Conservation (phyloP, 2,113 vertebrate genomes). For the Corydoras maculifer region DNA sequence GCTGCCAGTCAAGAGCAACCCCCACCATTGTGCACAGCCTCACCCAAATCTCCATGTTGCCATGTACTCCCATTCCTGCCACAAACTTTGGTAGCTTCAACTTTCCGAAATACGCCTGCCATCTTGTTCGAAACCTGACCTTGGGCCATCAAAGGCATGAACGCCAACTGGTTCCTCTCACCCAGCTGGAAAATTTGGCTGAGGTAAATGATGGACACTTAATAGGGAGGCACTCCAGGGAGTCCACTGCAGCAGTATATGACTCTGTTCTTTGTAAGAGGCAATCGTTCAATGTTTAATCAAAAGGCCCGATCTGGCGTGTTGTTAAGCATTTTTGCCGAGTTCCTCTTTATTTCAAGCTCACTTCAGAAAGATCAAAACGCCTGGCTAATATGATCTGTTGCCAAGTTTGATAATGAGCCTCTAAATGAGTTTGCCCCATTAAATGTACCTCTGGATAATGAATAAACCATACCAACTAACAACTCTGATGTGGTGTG, state of each 20-base stretch:
- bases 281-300: constrained; percentile 54
- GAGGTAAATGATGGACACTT: not conserved
- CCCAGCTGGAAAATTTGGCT: constrained; percentile 3
- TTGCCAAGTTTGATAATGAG: constrained; percentile 57
- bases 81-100: constrained; percentile 21
- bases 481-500: constrained; percentile 37
- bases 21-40: constrained; percentile 2
- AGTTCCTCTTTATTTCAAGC: constrained; percentile 32
- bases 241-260: constrained; percentile 29
- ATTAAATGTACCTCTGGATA: constrained; percentile 55
- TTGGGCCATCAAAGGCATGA: constrained; percentile 23
- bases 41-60: not conserved
- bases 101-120: not conserved
- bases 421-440: constrained; percentile 53
- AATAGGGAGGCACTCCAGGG: constrained; percentile 30
- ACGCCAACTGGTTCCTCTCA: constrained; percentile 6
- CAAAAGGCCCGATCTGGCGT: constrained; percentile 47
- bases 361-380: constrained; percentile 54
- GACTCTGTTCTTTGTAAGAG: constrained; percentile 42
- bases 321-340: constrained; percentile 31
- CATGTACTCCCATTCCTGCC: not conserved
- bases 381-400: constrained; percentile 50
- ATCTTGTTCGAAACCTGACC: constrained; percentile 24
- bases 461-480: constrained; percentile 52
- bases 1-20: constrained; percentile 49